phyloP scores from a whole-genome alignment of 2,888 invertebrate genomes.

The Bombylius discolor region DNA sequence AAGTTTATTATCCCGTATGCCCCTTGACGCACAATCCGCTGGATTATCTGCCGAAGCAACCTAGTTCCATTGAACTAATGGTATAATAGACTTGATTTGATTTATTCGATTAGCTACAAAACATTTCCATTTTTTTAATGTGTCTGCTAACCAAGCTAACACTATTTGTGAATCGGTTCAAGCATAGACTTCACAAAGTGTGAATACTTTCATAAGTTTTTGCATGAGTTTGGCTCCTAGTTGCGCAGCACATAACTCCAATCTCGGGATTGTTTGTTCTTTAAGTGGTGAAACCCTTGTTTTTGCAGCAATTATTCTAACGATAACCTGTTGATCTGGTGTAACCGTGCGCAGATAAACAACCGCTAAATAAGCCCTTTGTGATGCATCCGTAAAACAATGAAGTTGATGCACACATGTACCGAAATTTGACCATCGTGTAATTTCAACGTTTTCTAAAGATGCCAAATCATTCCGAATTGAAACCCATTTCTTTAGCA shows the following conservation, averaged over 20 bases:
- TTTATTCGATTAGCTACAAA: slow-evolving; percentile 15
- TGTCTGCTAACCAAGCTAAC: slow-evolving; percentile 13
- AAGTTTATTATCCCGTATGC: too few species aligned
- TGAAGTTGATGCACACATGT: background rate
- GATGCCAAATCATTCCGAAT: background rate
- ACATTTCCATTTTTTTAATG: slow-evolving; percentile 15
- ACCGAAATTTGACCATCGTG: background rate
- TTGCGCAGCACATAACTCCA: background rate
- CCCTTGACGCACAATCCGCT: too few species aligned
- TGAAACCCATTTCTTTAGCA: slow-evolving; percentile 1
- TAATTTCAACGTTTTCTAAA: background rate
- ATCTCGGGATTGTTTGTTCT: too few species aligned
- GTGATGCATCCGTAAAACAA: slow-evolving; percentile 6
- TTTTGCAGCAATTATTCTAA: slow-evolving; percentile 1
- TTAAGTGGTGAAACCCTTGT: too few species aligned
- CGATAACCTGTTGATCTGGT: slow-evolving; percentile 8
- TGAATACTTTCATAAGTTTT: background rate
- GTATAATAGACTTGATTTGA: slow-evolving; percentile 1
- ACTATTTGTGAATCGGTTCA: slow-evolving; percentile 10
- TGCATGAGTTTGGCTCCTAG: background rate
- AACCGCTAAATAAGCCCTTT: slow-evolving; percentile 3
- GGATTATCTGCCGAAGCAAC: too few species aligned
- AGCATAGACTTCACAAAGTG: background rate
- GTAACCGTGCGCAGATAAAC: background rate
- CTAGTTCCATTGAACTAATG: too few species aligned